Evolutionary conservation across 2,888 invertebrate genomes (phyloP).

Genomic region (Microctonus hyperodae): DNA sequence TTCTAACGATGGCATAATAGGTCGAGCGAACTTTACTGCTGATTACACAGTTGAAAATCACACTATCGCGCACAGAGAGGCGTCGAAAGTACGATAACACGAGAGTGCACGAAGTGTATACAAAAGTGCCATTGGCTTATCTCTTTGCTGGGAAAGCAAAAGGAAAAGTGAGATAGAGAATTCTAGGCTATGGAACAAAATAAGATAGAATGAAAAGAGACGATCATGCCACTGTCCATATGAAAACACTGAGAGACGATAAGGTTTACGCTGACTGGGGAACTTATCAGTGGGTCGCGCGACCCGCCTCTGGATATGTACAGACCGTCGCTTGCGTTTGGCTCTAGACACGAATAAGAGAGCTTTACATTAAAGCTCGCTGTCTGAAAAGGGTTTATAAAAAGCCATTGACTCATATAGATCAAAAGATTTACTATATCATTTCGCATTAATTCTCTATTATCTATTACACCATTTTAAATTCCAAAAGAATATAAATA

Average conservation of each 20-base stretch:
- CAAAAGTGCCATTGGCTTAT: conserved; percentile 45
- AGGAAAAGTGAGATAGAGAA: conserved; percentile 26
- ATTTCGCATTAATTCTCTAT: no score
- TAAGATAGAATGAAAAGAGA: not conserved
- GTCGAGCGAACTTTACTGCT: conserved; percentile 4
- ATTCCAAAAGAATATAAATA: no score
- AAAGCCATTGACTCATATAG: no score
- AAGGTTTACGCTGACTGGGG: conserved; percentile 27
- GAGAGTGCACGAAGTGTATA: conserved; percentile 36
- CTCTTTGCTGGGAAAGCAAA: conserved; percentile 29
- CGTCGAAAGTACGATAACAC: not conserved
- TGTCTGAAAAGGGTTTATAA: not conserved
- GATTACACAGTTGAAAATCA: not conserved
- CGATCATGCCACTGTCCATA: not conserved
- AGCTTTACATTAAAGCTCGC: not conserved
- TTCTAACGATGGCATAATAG: conserved; percentile 1
- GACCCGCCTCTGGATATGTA: conserved; percentile 1
- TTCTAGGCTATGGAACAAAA: not conserved
- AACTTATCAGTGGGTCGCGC: not conserved
- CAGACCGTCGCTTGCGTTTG: conserved; percentile 1
- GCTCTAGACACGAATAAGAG: not conserved
- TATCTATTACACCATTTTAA: no score
- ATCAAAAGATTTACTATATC: no score
- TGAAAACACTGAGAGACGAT: conserved; percentile 17
- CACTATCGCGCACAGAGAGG: not conserved